These are phyloP conservation scores for Epinotia demarniana DNA, from an alignment of 2,888 invertebrate species.

Conservation along the genomic window DNA sequence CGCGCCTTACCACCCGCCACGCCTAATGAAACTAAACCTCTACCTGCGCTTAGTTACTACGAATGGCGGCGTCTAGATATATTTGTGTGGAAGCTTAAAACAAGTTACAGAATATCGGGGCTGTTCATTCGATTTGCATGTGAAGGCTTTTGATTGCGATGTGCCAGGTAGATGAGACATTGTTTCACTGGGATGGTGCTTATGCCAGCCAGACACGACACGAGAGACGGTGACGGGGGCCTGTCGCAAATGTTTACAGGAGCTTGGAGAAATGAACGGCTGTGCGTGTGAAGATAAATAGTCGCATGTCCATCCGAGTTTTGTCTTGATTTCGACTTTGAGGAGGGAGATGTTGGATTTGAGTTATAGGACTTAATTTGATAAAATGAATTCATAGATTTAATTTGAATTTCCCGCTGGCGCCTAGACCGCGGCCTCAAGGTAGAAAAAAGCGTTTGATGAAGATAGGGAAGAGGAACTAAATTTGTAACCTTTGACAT, in stretches of 20 bases:
- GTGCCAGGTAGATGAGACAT: slow-evolving; percentile 6
- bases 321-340: background rate
- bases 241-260: slow-evolving; percentile 2
- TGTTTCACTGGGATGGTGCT: slow-evolving; percentile 7
- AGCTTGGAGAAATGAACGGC: background rate
- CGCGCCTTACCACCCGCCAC: no score
- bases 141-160: slow-evolving; percentile 18
- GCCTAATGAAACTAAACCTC: no score
- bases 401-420: no score
- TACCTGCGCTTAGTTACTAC: no score
- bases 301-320: background rate
- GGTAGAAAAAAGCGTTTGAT: background rate
- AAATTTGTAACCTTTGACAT: background rate
- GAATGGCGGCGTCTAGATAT: no score
- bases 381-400: no score
- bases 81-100: no score
- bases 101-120: no score
- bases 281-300: background rate
- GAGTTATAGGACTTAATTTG: no score
- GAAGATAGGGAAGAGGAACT: background rate
- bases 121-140: slow-evolving; percentile 32
- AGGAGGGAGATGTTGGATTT: background rate
- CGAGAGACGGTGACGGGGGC: slow-evolving; percentile 4
- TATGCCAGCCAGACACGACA: background rate
- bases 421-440: no score